These are phyloP conservation scores for Taeniopygia guttata DNA, from an alignment of 2,797 vertebrate species.

Conservation along the genomic window DNA sequence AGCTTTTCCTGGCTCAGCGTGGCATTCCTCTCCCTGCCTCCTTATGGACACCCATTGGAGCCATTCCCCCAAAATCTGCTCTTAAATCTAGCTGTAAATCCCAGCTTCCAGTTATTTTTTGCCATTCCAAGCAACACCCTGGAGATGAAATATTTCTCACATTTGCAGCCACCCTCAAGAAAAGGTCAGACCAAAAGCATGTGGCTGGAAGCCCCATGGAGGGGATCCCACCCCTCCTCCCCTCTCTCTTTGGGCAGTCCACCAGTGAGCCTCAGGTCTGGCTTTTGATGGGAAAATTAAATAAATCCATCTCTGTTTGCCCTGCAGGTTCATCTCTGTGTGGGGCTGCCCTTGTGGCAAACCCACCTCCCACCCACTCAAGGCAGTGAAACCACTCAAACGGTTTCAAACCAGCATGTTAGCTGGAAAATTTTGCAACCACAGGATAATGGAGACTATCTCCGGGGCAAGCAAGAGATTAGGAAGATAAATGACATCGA, in stretches of 20 bases:
- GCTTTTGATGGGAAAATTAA: background rate
- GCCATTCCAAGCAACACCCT: background rate
- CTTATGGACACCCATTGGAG: background rate
- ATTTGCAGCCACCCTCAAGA: background rate
- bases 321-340: fast-evolving
- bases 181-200: background rate
- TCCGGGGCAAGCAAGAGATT: background rate
- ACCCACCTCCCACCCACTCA: background rate
- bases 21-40: background rate
- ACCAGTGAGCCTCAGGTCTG: background rate
- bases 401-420: fast-evolving
- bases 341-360: background rate
- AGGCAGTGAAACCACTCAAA: background rate
- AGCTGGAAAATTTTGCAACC: background rate
- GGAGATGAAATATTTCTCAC: background rate
- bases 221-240: background rate
- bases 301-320: background rate
- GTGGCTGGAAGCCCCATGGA: background rate
- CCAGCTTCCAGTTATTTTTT: background rate
- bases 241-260: background rate
- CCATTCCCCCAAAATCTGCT: background rate
- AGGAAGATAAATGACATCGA: background rate
- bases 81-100: background rate
- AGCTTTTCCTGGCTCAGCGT: fast-evolving
- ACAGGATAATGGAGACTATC: background rate